Evolutionary conservation across 1,140 invertebrate genomes (phyloP).

Genomic region (Bombus fervidus): DNA sequence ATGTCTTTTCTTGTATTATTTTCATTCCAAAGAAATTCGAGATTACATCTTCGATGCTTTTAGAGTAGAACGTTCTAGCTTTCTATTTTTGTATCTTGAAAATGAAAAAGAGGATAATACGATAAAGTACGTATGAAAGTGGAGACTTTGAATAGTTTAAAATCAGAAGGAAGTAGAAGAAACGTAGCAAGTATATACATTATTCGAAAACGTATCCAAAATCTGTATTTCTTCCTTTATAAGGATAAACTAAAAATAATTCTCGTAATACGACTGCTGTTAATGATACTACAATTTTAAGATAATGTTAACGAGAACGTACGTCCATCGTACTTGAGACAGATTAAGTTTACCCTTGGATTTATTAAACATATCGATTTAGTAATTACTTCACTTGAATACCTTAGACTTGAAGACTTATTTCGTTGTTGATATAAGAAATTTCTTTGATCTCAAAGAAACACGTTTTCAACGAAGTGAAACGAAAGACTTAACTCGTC

Average conservation of each 20-base stretch:
- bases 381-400: neutral
- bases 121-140: neutral
- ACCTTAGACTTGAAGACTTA: neutral
- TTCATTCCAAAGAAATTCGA: neutral
- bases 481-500: neutral
- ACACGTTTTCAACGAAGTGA: neutral
- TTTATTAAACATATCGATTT: neutral
- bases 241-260: too few species aligned
- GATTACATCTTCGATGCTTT: neutral
- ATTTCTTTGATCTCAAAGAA: neutral
- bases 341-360: neutral
- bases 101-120: too few species aligned
- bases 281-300: too few species aligned
- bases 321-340: neutral
- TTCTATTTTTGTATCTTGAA: neutral
- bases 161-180: neutral
- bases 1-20: neutral
- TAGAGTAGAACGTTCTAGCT: neutral
- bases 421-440: neutral
- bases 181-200: neutral
- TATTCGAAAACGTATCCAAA: neutral
- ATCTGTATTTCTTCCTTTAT: neutral
- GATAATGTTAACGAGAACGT: too few species aligned
- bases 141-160: neutral
- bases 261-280: too few species aligned